Evolutionary conservation across 2,113 vertebrate genomes (phyloP), one percentile per base, ranked within the genome.

Genomic region (Ciconia maguari): DNA sequence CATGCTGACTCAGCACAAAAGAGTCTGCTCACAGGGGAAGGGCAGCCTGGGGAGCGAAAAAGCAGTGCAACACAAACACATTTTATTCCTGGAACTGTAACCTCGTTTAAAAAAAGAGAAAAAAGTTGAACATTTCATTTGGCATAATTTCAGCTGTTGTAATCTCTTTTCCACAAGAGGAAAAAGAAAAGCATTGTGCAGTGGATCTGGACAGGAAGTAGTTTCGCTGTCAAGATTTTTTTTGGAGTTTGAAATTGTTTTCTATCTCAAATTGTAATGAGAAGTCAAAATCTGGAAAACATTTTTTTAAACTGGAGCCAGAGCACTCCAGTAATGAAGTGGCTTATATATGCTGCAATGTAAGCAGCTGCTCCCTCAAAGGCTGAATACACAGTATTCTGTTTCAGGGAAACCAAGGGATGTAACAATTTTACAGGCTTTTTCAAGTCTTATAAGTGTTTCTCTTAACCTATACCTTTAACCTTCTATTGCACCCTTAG

Each of bases 61-160:
- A 7, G 19, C 32, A 65, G 36, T 30, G 16, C 25, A 57, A n/a
- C 46, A 76, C 17, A n/a, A 41, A 27, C 9, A 9, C 9, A 6
- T 68, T 88, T 84, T 51, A 89, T 83, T 84, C n/a, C 52, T 90
- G 34, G 30, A 80, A 26, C 19, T 46, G 13, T 16, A 86, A n/a
- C 11, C 6, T 61, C 0, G 0, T 46, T 51, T 10, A 2, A n/a
- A 20, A 61, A 71, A 26, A 6, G 44, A 24, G 6, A 44, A 27
- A 20, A 18, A 42, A 21, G 6, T 3, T 26, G 4, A 87, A 46
- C 10, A 32, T 85, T 76, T 92, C 10, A 41, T 89, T 68, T 91
- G 76, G 64, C 42, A 6, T 66, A 3, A 70, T 77, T 83, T 80
- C 51, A 57, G 9, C 29, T 66, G 12, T 62, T 89, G 42, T 51